Evolutionary conservation across 2,888 invertebrate genomes (phyloP).

Genomic region (Harmothoe impar): DNA sequence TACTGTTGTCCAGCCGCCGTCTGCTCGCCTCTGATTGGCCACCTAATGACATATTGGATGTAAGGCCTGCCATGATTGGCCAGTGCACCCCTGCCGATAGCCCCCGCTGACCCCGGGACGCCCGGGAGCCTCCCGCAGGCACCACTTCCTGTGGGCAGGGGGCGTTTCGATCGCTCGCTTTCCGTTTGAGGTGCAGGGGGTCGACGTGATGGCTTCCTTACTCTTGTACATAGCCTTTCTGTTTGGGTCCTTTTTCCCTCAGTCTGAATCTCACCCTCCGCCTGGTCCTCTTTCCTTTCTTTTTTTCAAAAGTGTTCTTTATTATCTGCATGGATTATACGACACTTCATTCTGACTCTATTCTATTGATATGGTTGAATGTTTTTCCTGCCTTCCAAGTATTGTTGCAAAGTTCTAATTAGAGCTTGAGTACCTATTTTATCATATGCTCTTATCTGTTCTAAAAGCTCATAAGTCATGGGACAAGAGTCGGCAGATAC

Average conservation of each 20-base stretch:
- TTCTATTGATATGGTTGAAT: no score
- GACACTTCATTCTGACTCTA: no score
- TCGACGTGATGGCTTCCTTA: background rate
- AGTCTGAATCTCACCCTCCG: background rate
- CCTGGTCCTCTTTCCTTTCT: background rate
- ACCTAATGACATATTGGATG: constrained; percentile 23
- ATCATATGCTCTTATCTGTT: no score
- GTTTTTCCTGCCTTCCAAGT: no score
- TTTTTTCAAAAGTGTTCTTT: no score
- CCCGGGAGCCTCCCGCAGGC: background rate
- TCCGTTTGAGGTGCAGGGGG: background rate
- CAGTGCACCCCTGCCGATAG: background rate
- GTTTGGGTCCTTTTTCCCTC: background rate
- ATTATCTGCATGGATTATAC: no score
- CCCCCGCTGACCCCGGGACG: background rate
- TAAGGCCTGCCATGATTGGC: constrained; percentile 13
- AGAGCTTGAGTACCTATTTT: no score
- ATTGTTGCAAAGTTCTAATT: no score
- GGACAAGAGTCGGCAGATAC: no score
- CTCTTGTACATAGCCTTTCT: no score
- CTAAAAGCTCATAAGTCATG: no score
- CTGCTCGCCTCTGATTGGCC: constrained; percentile 24
- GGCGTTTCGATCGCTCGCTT: background rate
- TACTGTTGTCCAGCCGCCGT: background rate
- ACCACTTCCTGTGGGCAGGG: background rate